These are phyloP conservation scores for Pteruthius melanotis DNA, from an alignment of 2,113 vertebrate genomes.

Conservation along the genomic window DNA sequence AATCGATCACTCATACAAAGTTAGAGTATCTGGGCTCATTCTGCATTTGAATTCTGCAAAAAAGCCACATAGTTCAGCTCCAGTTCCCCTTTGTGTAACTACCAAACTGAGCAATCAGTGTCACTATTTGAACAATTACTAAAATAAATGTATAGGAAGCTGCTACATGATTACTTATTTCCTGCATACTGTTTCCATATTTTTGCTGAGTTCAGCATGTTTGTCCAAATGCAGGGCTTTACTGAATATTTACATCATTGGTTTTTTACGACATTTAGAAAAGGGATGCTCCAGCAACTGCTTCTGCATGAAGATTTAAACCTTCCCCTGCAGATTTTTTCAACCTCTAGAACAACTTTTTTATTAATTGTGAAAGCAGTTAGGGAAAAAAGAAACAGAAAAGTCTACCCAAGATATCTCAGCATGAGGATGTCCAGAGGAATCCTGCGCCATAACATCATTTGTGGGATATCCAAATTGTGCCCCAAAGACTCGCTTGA, in stretches of 20 bases:
- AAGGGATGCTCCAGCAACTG: background rate
- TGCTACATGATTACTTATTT: conserved; percentile 14
- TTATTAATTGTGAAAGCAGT: background rate
- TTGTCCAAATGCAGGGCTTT: background rate
- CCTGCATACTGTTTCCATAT: background rate
- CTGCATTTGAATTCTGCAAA: background rate
- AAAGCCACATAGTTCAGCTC: background rate
- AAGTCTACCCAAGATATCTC: background rate
- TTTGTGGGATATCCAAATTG: background rate
- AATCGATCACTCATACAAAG: fast-evolving
- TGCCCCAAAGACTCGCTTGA: background rate
- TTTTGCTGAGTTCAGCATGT: conserved; percentile 14
- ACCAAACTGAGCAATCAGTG: background rate
- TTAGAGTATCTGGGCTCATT: background rate
- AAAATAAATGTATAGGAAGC: background rate
- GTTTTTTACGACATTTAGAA: background rate
- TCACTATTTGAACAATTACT: background rate
- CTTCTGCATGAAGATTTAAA: background rate
- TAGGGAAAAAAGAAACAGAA: background rate
- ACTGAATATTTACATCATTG: background rate
- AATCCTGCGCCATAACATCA: background rate
- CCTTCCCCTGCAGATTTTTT: background rate
- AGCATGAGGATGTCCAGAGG: background rate
- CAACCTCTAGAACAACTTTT: background rate
- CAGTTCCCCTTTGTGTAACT: background rate